These are phyloP conservation scores for Magallana angulata DNA, from an alignment of 1,140 invertebrate genomes.

Conservation along the genomic window DNA sequence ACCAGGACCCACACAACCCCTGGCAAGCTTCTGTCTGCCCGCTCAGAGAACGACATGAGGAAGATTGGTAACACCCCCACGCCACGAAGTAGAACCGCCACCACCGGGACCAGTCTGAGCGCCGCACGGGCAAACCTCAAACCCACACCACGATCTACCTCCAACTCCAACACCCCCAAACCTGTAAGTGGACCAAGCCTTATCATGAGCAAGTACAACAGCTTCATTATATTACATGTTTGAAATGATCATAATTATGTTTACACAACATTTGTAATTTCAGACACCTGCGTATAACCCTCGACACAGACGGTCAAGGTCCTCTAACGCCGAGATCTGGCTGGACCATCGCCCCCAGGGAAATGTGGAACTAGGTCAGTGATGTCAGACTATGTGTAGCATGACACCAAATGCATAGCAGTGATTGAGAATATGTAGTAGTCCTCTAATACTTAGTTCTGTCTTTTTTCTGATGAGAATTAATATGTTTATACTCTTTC, in stretches of 20 bases:
- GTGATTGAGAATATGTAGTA: too few relatives aligned
- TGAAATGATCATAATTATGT: background rate
- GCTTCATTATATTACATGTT: too few relatives aligned
- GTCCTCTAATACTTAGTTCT: too few relatives aligned
- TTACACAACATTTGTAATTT: constrained; percentile 17
- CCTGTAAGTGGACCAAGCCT: background rate
- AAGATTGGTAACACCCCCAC: constrained; percentile 55
- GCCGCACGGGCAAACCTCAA: constrained; percentile 36
- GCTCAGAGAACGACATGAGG: constrained; percentile 69
- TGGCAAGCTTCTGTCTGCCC: constrained; percentile 62
- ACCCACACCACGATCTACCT: constrained; percentile 12
- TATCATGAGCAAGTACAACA: background rate
- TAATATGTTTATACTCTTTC: constrained; percentile 73
- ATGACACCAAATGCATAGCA: too few relatives aligned
- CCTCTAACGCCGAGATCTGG: constrained; percentile 86
- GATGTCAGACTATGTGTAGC: too few relatives aligned
- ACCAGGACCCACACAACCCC: constrained; percentile 75
- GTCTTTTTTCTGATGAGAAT: too few relatives aligned
- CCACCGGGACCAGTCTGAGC: constrained; percentile 59
- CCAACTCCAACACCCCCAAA: constrained; percentile 54
- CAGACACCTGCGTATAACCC: constrained; percentile 69
- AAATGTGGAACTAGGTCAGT: constrained; percentile 77
- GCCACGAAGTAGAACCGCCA: constrained; percentile 57
- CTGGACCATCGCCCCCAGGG: constrained; percentile 91
- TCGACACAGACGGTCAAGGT: constrained; percentile 88